These are phyloP conservation scores for Eclectus roratus DNA, from an alignment of 2,113 vertebrate genomes.

Conservation along the genomic window DNA sequence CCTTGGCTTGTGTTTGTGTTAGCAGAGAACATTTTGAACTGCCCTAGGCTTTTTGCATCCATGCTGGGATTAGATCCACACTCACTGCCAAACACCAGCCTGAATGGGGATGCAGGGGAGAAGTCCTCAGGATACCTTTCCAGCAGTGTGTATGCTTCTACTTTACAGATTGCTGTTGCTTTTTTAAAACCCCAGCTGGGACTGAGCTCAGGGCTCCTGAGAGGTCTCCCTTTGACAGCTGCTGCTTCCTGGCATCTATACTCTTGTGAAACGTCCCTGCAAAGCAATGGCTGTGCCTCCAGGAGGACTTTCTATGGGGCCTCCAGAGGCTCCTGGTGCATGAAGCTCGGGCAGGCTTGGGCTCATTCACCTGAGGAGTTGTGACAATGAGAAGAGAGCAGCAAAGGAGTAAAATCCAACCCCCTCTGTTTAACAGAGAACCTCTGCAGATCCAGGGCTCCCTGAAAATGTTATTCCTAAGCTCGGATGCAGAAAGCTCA, in stretches of 20 bases:
- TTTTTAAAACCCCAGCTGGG: neutral
- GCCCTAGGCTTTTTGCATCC: neutral
- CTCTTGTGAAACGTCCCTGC: neutral
- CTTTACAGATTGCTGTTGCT: neutral
- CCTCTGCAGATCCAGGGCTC: neutral
- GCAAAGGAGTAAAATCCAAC: neutral
- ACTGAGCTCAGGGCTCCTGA: neutral
- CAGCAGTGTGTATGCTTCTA: neutral
- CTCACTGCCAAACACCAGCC: neutral
- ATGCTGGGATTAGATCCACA: neutral
- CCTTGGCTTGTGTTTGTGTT: neutral
- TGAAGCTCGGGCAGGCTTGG: neutral
- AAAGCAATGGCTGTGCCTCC: neutral
- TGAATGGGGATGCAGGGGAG: neutral
- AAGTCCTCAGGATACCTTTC: slow-evolving; percentile 17
- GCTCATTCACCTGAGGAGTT: neutral
- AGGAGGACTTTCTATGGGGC: neutral
- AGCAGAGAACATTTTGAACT: neutral
- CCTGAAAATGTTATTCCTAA: neutral
- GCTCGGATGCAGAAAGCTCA: neutral
- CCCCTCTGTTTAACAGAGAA: neutral
- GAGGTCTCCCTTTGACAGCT: slow-evolving; percentile 16
- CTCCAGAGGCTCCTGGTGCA: neutral
- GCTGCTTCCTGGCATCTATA: neutral
- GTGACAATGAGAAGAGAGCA: neutral